Percentiles rank a stretch among this genome's conserved stretches.
Conservation (phyloP, 1,140 invertebrate species). For the Batillaria attramentaria region DNA sequence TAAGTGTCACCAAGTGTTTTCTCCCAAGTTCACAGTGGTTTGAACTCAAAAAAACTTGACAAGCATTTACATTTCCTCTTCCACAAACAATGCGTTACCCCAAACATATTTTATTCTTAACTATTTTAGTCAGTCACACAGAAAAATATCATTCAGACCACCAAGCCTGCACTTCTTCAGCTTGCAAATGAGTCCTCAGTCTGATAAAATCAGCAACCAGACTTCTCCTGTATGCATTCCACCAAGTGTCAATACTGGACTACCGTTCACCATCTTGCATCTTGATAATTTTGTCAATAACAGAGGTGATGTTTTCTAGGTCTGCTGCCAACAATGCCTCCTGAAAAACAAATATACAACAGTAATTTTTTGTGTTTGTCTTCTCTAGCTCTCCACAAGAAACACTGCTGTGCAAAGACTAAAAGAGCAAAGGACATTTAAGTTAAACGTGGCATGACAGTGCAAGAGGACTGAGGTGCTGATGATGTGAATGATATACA, state of each 20-base stretch:
- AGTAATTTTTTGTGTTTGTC: not conserved
- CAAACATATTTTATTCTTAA: not conserved
- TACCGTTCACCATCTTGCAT: too few relatives aligned
- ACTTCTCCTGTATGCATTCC: too few relatives aligned
- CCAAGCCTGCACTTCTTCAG: too few relatives aligned
- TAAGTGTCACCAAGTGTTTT: not conserved
- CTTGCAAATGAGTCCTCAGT: too few relatives aligned
- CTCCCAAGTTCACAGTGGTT: not conserved
- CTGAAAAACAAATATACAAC: not conserved
- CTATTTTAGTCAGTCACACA: not conserved
- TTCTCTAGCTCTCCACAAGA: too few relatives aligned
- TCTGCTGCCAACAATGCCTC: not conserved
- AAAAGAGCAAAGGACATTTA: not conserved
- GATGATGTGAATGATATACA: not conserved
- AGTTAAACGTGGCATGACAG: not conserved
- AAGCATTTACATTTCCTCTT: too few relatives aligned
- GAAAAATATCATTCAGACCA: not conserved
- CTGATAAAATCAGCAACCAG: too few relatives aligned
- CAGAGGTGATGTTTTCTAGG: not conserved
- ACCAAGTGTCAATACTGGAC: too few relatives aligned
- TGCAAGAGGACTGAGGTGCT: not conserved
- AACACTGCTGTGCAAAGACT: not conserved
- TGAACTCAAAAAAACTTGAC: too few relatives aligned
- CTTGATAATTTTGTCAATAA: not conserved
- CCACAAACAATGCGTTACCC: too few relatives aligned